These are phyloP conservation scores for Panopea generosa DNA, from an alignment of 2,888 invertebrate genomes.

Conservation along the genomic window DNA sequence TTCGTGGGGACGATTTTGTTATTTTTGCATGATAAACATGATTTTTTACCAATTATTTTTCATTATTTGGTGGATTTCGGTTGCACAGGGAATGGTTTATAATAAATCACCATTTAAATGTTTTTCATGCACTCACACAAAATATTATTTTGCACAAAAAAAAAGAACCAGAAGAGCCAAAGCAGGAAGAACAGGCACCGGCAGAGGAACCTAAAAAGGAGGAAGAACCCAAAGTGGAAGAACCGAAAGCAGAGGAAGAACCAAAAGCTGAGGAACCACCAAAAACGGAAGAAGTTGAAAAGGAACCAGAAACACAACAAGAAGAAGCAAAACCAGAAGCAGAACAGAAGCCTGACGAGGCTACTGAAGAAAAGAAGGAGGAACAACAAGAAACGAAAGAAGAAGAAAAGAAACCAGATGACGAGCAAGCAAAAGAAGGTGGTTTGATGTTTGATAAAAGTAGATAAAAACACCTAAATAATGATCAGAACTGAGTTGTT, in stretches of 20 bases:
- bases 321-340: conserved; percentile 28
- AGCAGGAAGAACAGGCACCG: conserved; percentile 12
- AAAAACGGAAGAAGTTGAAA: conserved; percentile 25
- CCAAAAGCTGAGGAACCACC: conserved; percentile 18
- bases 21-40: no score
- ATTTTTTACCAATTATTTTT: no score
- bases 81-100: no score
- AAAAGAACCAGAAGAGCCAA: background rate
- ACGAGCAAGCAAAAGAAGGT: conserved; percentile 16
- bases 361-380: no score
- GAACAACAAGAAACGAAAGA: background rate
- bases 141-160: conserved; percentile 4
- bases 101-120: no score
- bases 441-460: background rate
- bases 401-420: conserved; percentile 13
- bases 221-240: conserved; percentile 1
- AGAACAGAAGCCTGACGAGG: conserved; percentile 7
- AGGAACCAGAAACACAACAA: conserved; percentile 26
- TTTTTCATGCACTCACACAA: background rate
- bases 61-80: no score
- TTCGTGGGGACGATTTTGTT: no score
- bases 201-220: conserved; percentile 11
- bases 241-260: conserved; percentile 16
- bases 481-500: no score
- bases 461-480: no score